Evolutionary conservation across 2,888 invertebrate genomes (phyloP), one percentile per base, ranked within the genome.

Genomic region (Microctonus hyperodae): DNA sequence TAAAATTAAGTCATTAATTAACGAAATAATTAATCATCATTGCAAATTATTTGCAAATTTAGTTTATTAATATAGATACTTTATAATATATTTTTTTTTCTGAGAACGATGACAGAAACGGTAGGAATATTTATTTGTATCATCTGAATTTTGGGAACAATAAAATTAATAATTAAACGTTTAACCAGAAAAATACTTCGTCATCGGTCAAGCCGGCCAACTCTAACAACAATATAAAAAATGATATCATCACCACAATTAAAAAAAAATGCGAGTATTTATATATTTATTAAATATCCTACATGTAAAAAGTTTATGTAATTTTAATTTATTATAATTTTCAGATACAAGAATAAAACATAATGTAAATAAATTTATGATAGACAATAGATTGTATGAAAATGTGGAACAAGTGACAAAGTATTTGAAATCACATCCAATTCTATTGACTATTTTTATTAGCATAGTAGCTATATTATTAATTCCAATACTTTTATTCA

Each of bases 361-460:
- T 31, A 72, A 61, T 59, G 65, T 70, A 28, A 70, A 66, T 50
- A 69, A 69, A 31, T 64, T 70, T 13, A 50, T 74, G 50, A 53
- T 68, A 11, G 73, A 76, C n/a, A 63, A 67, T 25, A 71, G 69
- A 31, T 44, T 74, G 20, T 70, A 62, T 51, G 73, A 76, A 25
- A 68, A 61, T n/a, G 6, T 74, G 25, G 57, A 73, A 25, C 48
- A 3, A 9, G 28, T 65, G 3, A 53, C 64, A 4, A 70, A 70
- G 44, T 73, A 70, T 62, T 67, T 68, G 10, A 72, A 51, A 55
- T 69, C 69, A 51, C 69, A 71, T 33, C 73, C 67, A 6, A 40
- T 69, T 59, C 71, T 73, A 13, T 44, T 73, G 25, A 69, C 66
- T 40, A 63, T 55, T 44, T 68, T 65, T 35, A 37, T 70, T 6